These are phyloP conservation scores for Emydocephalus ijimae DNA, from an alignment of 2,113 vertebrate species.

Conservation along the genomic window DNA sequence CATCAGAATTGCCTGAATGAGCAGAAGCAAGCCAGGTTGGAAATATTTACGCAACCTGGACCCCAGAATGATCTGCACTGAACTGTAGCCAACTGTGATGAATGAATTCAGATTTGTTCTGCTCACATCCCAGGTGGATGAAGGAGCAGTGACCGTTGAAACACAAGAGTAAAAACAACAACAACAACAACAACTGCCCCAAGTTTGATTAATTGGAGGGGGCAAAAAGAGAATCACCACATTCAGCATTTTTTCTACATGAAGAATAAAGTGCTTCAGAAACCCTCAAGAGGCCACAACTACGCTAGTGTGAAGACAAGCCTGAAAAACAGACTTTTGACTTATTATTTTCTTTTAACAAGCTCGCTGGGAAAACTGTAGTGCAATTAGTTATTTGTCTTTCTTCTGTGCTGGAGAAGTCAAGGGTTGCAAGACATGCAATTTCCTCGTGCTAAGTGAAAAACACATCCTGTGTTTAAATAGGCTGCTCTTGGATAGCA, in stretches of 20 bases:
- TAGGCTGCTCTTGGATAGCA: neutral
- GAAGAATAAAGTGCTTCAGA: conserved; percentile 50
- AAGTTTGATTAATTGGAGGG: conserved; percentile 48
- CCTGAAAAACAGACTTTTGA: neutral
- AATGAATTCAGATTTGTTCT: conserved; percentile 41
- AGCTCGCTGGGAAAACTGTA: neutral
- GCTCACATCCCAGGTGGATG: conserved; percentile 33
- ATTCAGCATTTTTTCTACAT: conserved; percentile 52
- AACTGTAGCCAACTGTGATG: conserved; percentile 1
- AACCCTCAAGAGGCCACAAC: conserved; percentile 15
- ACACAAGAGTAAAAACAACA: conserved; percentile 39
- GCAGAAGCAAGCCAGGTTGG: neutral
- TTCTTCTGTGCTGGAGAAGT: neutral
- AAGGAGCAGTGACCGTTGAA: conserved; percentile 55
- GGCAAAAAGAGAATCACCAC: conserved; percentile 34
- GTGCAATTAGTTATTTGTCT: neutral
- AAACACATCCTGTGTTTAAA: neutral
- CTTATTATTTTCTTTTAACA: neutral
- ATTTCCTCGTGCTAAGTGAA: neutral
- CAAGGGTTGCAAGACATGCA: neutral
- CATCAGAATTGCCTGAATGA: neutral
- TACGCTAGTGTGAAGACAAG: neutral
- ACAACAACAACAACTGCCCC: conserved; percentile 8
- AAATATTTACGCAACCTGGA: conserved; percentile 29
- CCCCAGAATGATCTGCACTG: conserved; percentile 20